These are phyloP conservation scores for Siniperca scherzeri DNA, from an alignment of 2,797 vertebrate species.

Conservation along the genomic window DNA sequence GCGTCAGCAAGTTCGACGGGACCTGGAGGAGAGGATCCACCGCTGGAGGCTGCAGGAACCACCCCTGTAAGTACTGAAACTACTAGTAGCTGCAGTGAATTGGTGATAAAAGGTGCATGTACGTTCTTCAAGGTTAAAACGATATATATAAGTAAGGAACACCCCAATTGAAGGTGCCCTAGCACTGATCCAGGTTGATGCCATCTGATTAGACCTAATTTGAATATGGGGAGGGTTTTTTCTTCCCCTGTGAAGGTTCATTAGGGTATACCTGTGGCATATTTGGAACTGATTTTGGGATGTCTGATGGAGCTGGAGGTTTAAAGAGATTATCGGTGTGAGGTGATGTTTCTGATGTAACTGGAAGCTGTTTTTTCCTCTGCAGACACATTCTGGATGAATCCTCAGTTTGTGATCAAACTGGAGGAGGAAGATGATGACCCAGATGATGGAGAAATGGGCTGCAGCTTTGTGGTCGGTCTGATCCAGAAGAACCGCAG, in stretches of 20 bases:
- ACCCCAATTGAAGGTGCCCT: not conserved
- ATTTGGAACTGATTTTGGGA: not conserved
- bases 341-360: not conserved
- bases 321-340: not conserved
- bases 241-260: not conserved
- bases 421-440: constrained; percentile 88
- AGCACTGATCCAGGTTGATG: not conserved
- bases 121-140: not conserved
- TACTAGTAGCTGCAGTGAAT: too few species aligned
- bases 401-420: constrained; percentile 90
- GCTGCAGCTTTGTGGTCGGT: constrained; percentile 89
- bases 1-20: constrained; percentile 85
- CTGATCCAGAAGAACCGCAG: constrained; percentile 93
- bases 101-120: not conserved
- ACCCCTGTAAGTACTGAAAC: constrained; percentile 82
- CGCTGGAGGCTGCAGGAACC: constrained; percentile 90
- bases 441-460: constrained; percentile 73
- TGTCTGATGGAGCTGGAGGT: not conserved
- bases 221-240: not conserved
- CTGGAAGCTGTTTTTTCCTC: not conserved
- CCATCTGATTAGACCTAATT: too few species aligned
- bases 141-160: not conserved
- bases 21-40: constrained; percentile 89
- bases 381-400: constrained; percentile 92
- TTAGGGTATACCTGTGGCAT: too few species aligned